These are phyloP conservation scores for Balaeniceps rex DNA, from an alignment of 2,113 vertebrate genomes.

Conservation along the genomic window DNA sequence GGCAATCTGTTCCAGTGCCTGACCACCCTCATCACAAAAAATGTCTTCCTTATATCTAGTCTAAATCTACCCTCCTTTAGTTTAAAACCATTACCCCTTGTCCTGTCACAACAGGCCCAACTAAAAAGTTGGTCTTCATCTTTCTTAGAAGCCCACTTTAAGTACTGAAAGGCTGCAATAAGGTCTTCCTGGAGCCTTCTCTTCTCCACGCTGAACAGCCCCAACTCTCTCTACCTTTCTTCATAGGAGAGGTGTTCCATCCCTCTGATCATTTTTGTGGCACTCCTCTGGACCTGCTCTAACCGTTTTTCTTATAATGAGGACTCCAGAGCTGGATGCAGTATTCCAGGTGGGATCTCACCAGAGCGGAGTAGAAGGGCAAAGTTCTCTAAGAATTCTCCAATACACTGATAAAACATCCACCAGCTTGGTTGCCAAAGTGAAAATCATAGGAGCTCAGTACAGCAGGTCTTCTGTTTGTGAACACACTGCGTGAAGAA, in stretches of 20 bases:
- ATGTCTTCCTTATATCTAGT: neutral
- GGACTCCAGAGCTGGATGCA: accelerated
- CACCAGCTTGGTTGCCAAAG: neutral
- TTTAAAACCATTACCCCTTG: neutral
- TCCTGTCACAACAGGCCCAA: neutral
- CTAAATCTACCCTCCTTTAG: neutral
- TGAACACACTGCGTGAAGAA: neutral
- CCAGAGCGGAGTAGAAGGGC: neutral
- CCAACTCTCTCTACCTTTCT: neutral
- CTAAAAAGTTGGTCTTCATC: neutral
- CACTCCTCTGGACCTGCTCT: neutral
- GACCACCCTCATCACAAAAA: accelerated
- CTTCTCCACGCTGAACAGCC: neutral
- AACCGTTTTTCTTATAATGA: neutral
- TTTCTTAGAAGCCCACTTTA: neutral
- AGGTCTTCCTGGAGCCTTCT: accelerated
- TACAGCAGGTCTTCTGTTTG: neutral
- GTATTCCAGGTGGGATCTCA: neutral
- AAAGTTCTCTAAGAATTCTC: neutral
- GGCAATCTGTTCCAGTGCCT: neutral
- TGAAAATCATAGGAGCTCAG: neutral
- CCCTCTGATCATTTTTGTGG: neutral
- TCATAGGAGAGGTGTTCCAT: neutral
- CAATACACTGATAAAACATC: neutral
- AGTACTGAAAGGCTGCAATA: neutral